phyloP scores from a whole-genome alignment of 1,140 invertebrate species.

The Lasioglossum baleicum region DNA sequence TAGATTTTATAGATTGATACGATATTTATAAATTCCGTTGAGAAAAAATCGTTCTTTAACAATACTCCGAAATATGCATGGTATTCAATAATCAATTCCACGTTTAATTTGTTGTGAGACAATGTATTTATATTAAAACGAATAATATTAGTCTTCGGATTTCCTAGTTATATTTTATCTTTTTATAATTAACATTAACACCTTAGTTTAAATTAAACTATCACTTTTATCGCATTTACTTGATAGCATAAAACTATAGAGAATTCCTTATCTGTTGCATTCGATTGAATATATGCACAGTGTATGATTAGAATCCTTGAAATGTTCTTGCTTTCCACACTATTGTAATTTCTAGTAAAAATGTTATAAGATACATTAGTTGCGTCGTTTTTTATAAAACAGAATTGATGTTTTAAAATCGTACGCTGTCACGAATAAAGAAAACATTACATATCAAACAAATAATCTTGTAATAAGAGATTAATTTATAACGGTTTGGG shows the following conservation, averaged over 20 bases:
- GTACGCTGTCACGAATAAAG: not conserved
- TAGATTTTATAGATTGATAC: constrained; percentile 18
- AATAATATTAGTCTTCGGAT: not conserved
- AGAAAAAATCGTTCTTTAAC: constrained; percentile 1
- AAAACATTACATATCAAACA: constrained; percentile 6
- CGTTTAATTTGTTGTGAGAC: not conserved
- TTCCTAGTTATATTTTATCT: not conserved
- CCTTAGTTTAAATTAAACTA: not conserved
- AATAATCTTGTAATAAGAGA: constrained; percentile 1
- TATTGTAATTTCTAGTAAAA: constrained; percentile 27
- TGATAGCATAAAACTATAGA: not conserved
- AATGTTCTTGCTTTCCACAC: not conserved
- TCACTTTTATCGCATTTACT: constrained; percentile 15
- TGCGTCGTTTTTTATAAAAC: constrained; percentile 2
- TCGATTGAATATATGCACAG: not conserved
- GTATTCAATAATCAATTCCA: not conserved
- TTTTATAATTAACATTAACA: constrained; percentile 9
- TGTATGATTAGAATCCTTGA: not conserved
- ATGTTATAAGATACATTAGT: constrained; percentile 14
- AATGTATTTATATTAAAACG: not conserved
- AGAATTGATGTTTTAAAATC: constrained; percentile 11
- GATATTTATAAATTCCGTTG: not conserved
- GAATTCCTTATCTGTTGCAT: not conserved
- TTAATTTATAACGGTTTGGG: constrained; percentile 10
- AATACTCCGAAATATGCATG: constrained; percentile 1